Evolutionary conservation across 2,888 invertebrate genomes (phyloP), one percentile per base, ranked within the genome.

Genomic region (Nipponacmea schrenckii): DNA sequence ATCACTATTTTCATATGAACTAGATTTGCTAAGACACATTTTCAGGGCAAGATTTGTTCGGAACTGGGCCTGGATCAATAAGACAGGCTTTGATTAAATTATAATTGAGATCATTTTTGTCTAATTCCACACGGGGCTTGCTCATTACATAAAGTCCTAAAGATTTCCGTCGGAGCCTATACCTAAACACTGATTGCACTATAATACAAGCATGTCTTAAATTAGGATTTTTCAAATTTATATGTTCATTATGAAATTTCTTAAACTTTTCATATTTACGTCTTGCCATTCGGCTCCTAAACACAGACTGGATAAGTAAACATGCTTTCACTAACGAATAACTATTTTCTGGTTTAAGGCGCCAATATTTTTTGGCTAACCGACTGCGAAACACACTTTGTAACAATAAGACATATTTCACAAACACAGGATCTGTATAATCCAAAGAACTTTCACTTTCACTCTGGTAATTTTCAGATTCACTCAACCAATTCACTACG

Each of bases 321-420:
- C 56, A 56, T 20, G 56, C 56, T 56, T 56, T 56, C 20, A 56
- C 56, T 56, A 56, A 15, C 0, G 56, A 56, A 20, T 24, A 56
- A 56, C 56, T 56, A 24, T 56, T 56, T 24, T 56, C 12, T 12
- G 56, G 56, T 24, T 56, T 56, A 10, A 24, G 20, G 3, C 56
- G 20, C 56, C 56, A 56, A 24, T 56, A 24, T 56, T 56, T 56
- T 56, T 56, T 56, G 24, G 24, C 56, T 10, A 56, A 24, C 20
- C 56, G 56, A 24, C 56, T 56, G 14, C 56, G 56, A 56, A 56
- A 56, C 20, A 56, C 56, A 56, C 56, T 56, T 56, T 56, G 56
- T 24, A 56, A 56, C 56, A 56, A 56, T 24, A 56, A 24, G 4
- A 56, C 56, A 56, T 56, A 56, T 56, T 56, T 56, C 56, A 56